Base-by-base conservation (phyloP, 2,888 invertebrate genomes). In the Drosophila leonis region DNA sequence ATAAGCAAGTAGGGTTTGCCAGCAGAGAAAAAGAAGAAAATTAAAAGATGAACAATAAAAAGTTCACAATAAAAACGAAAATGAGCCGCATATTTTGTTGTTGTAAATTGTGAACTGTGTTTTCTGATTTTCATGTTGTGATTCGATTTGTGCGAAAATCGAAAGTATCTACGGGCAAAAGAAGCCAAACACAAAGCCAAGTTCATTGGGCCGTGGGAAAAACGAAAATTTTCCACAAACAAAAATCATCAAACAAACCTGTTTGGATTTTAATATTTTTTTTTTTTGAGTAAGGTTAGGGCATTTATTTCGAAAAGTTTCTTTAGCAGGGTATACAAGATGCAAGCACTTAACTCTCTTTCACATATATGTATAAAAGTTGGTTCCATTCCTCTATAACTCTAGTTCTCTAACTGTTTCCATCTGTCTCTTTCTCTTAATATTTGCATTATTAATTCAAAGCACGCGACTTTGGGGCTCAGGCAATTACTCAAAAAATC, bases 141-240 rank as follows among this genome's bases (percentile, higher is more conserved):
- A 82, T 80, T 79, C 70, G 54, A 70, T 80, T 83, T 74, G 72
- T 71, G 83, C 84, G 68, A 90, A 85, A 90, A 90, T 89, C 90
- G 85, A 85, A 88, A 85, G 85, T 90, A 82, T 64, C 72, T 67
- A 15, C 54, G 37, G 44, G 13, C 20, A 24, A 24, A 24, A 24
- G 4, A 24, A 13, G 42, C 42, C 44, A 59, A 62, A 51, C 35
- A 60, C 37, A 54, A 48, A 41, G 41, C 27, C 35, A 67, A 51
- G 72, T 70, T 73, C 85, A 84, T 52, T 66, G 64, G 66, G 62
- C 49, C 35, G 41, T 44, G 46, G 49, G 27, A 59, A 70, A 71
- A 66, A 20, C 55, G 41, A 41, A 51, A 64, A 39, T 65, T 88
- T 57, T 72, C 46, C 75, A 55, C 51, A 20, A 65, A 60, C 46